Percentiles rank a stretch among this genome's conserved stretches.
Evolutionary conservation across 2,113 vertebrate genomes (phyloP).

Genomic region (Hydrochoerus hydrochaeris): DNA sequence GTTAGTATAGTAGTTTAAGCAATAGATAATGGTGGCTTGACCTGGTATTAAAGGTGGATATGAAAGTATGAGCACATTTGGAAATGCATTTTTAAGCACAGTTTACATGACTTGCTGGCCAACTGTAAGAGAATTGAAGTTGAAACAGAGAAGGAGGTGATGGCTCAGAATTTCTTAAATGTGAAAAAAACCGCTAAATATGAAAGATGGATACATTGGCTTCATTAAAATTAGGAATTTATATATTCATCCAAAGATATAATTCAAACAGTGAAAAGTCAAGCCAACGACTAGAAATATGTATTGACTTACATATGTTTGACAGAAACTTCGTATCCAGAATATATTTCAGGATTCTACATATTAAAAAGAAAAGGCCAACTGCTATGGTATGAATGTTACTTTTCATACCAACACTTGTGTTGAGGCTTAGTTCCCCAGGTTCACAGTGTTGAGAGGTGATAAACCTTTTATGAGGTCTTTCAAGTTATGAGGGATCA

Average conservation of each 20-base stretch:
- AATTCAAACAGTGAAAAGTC: neutral
- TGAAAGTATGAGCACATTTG: neutral
- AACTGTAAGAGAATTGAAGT: neutral
- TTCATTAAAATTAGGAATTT: conserved; percentile 30
- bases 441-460: neutral
- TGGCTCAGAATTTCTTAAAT: neutral
- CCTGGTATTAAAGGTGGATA: neutral
- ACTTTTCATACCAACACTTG: neutral
- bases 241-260: neutral
- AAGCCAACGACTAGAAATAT: neutral
- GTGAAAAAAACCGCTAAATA: neutral
- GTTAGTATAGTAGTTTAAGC: neutral
- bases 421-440: neutral
- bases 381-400: neutral
- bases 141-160: neutral
- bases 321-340: neutral
- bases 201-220: neutral
- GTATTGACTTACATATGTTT: neutral
- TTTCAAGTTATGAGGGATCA: neutral
- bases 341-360: conserved; percentile 9
- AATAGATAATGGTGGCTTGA: neutral
- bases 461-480: neutral
- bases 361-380: neutral
- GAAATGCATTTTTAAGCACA: neutral
- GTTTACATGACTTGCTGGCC: neutral